Evolutionary conservation across 2,113 vertebrate genomes (phyloP).

Genomic region (Paradoxurus hermaphroditus): DNA sequence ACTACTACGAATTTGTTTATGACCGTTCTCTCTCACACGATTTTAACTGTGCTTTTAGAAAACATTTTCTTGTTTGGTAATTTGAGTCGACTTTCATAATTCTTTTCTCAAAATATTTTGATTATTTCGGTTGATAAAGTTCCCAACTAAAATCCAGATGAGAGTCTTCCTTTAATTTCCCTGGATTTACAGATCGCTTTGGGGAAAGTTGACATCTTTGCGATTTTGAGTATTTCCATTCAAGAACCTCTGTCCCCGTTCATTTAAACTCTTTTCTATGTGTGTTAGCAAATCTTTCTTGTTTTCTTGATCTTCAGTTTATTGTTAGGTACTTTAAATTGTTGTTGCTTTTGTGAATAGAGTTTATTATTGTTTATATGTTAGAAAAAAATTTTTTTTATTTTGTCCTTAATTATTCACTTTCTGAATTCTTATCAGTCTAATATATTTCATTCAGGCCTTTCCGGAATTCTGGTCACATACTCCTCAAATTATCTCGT

Average conservation of each 20-base stretch:
- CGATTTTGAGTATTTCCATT: neutral
- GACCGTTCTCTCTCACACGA: neutral
- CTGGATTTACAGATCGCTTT: neutral
- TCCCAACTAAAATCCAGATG: neutral
- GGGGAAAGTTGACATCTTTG: neutral
- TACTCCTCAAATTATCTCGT: neutral
- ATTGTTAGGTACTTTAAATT: neutral
- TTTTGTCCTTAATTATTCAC: neutral
- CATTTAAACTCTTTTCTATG: neutral
- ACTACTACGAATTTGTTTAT: neutral
- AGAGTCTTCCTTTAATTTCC: neutral
- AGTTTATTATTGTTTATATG: neutral
- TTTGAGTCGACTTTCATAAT: neutral
- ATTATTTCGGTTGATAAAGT: conserved; percentile 9
- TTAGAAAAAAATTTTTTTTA: neutral
- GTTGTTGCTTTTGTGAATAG: neutral
- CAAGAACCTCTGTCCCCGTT: neutral
- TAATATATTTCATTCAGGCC: neutral
- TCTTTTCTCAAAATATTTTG: neutral
- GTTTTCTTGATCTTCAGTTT: neutral
- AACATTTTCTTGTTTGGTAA: neutral
- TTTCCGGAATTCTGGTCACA: neutral
- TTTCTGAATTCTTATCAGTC: neutral
- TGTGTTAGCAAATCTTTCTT: neutral
- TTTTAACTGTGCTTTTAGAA: neutral